These are phyloP conservation scores for Drosophila malerkotliana DNA, from an alignment of 1,140 invertebrate species.

Conservation along the genomic window DNA sequence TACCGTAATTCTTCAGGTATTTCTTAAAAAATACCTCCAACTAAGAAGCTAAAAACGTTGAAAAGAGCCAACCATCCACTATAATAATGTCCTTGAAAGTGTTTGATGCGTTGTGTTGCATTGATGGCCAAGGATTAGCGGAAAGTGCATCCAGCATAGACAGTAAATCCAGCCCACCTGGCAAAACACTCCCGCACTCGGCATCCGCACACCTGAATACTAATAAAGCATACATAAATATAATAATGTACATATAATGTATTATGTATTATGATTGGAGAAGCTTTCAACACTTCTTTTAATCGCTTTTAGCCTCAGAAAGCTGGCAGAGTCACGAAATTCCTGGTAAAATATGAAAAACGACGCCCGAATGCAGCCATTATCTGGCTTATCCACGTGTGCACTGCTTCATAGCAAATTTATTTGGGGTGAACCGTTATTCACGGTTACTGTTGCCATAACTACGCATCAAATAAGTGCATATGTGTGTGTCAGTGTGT, in stretches of 20 bases:
- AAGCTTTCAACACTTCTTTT: constrained; percentile 15
- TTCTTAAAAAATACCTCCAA: no score
- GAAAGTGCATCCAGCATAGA: constrained; percentile 17
- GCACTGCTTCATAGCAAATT: neutral
- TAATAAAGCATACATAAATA: constrained; percentile 4
- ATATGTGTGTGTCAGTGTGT: neutral
- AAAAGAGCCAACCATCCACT: neutral
- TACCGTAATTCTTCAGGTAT: no score
- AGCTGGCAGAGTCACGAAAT: constrained; percentile 30
- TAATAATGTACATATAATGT: neutral
- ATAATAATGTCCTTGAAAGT: constrained; percentile 15
- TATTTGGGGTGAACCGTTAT: neutral
- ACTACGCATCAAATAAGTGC: neutral
- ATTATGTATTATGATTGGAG: neutral
- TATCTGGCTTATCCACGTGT: constrained; percentile 18
- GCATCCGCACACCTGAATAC: neutral
- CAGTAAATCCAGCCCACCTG: constrained; percentile 6
- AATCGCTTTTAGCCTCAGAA: constrained; percentile 27
- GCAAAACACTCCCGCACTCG: neutral
- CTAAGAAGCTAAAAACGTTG: neutral
- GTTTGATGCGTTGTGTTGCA: constrained; percentile 9
- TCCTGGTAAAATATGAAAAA: constrained; percentile 30
- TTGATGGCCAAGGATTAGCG: constrained; percentile 32
- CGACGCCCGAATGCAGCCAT: constrained; percentile 30
- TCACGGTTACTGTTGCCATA: neutral